A percentile compares a stretch with the other conserved stretches of the same genome.
phyloP scores from a whole-genome alignment of 2,888 invertebrate species.

The Entomobrya multifasciata region DNA sequence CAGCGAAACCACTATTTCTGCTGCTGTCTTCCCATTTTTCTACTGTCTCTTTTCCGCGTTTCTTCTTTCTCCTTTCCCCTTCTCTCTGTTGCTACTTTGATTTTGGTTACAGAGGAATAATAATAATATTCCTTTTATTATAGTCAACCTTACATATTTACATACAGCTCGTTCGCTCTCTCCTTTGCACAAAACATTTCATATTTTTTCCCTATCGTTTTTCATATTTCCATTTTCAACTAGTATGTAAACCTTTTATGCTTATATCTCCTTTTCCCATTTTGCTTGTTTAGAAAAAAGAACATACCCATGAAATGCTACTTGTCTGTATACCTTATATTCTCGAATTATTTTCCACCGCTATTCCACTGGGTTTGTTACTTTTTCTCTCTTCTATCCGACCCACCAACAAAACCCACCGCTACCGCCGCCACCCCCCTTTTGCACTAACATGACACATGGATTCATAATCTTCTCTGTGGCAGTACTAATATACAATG shows the following conservation, averaged over 20 bases:
- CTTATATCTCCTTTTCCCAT: background rate
- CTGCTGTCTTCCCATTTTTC: slow-evolving; percentile 45
- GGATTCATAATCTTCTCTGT: slow-evolving; percentile 40
- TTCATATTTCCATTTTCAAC: slow-evolving; percentile 37
- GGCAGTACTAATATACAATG: slow-evolving; percentile 9
- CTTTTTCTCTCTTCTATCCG: too few species aligned
- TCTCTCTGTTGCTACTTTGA: slow-evolving; percentile 1
- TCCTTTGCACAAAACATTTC: background rate
- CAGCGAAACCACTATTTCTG: background rate
- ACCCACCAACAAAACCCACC: background rate
- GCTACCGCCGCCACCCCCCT: background rate
- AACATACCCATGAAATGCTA: background rate
- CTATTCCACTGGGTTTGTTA: slow-evolving; percentile 15
- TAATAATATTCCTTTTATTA: slow-evolving; percentile 49
- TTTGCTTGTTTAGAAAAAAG: background rate
- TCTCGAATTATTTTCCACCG: slow-evolving; percentile 37
- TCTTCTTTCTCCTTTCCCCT: background rate
- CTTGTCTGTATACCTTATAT: background rate
- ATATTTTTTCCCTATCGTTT: background rate
- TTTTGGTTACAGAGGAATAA: slow-evolving; percentile 32
- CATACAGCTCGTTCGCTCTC: background rate
- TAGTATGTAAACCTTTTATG: background rate
- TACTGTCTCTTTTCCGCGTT: slow-evolving; percentile 19
- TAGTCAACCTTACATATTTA: slow-evolving; percentile 31
- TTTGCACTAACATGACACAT: slow-evolving; percentile 49